A percentile compares a stretch with the other conserved stretches of the same genome.
These are phyloP conservation scores for Casuarius casuarius DNA, from an alignment of 2,113 vertebrate species.

Conservation along the genomic window DNA sequence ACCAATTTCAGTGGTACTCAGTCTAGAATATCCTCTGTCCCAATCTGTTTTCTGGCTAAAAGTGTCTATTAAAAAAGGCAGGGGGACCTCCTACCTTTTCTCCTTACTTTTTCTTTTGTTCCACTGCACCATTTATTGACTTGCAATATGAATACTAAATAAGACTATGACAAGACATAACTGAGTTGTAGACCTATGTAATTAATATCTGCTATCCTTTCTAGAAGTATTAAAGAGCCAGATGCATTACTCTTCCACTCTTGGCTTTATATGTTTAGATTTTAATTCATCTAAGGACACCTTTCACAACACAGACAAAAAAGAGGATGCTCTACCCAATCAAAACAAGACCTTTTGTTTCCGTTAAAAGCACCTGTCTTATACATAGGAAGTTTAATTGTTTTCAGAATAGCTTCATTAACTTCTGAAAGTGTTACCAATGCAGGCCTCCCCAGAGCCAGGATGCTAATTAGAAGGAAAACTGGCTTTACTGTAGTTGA, in stretches of 20 bases:
- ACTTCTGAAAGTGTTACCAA: conserved; percentile 59
- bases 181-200: not conserved
- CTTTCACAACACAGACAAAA: conserved; percentile 30
- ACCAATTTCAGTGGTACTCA: not conserved
- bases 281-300: conserved; percentile 52
- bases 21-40: not conserved
- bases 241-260: not conserved
- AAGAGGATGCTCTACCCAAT: not conserved
- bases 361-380: conserved; percentile 49
- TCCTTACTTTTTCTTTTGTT: not conserved
- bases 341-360: conserved; percentile 44
- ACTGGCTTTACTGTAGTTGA: conserved; percentile 39
- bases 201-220: conserved; percentile 21
- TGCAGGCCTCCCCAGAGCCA: conserved; percentile 49
- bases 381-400: conserved; percentile 54
- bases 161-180: conserved; percentile 2
- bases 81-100: not conserved
- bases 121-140: not conserved
- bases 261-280: not conserved
- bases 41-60: not conserved
- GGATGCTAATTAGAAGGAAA: conserved; percentile 69
- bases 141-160: not conserved
- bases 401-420: conserved; percentile 73
- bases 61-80: too few relatives aligned
- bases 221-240: not conserved